Base-by-base conservation (phyloP, 2,888 invertebrate genomes). In the Rhingia campestris region DNA sequence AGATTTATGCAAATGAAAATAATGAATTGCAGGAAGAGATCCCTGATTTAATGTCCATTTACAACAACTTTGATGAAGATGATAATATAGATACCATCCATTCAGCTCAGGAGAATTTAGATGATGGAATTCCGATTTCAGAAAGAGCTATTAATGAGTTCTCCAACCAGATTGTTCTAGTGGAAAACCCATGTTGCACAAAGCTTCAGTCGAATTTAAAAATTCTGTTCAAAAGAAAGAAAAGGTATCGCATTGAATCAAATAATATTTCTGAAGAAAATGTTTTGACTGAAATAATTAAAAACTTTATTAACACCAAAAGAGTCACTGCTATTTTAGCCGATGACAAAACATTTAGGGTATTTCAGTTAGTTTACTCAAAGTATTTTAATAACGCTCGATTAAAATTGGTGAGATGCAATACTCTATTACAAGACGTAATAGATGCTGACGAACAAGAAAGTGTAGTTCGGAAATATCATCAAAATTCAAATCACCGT, bases 51-150 rank as follows among this genome's bases (percentile, higher is more conserved):
- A 45, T 67, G 4, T 67, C 56, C 0, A 45, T 47, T n/a, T 22
- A 37, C 14, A 67, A 67, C 35, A 67, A 54, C 45, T n/a, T 59
- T 2, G 61, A 53, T 35, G 43, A 41, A 10, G 10, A 3, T 14
- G 53, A 53, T 14, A 54, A 39, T 41, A 7, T 53, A 43, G 32
- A 35, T 33, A 54, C 51, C 32, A 33, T 66, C 4, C 53, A 66
- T 14, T 66, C 54, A 10, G 66, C 33, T n/a, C 10, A 54, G 33
- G 70, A 72, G 32, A 61, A 61, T 43, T 35, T 72, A 4, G 14
- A 72, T 35, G 43, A 41, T 3, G 72, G 61, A 32, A 61, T 72
- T 41, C 59, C 70, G 30, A 75, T 85, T 9, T 59, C 59, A 4
- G 59, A 70, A 70, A 37, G 70, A 4, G 32, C 70, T 5, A 12